Evolutionary conservation across 2,797 vertebrate species (phyloP).

Genomic region (Ptychobarbus kaznakovi): DNA sequence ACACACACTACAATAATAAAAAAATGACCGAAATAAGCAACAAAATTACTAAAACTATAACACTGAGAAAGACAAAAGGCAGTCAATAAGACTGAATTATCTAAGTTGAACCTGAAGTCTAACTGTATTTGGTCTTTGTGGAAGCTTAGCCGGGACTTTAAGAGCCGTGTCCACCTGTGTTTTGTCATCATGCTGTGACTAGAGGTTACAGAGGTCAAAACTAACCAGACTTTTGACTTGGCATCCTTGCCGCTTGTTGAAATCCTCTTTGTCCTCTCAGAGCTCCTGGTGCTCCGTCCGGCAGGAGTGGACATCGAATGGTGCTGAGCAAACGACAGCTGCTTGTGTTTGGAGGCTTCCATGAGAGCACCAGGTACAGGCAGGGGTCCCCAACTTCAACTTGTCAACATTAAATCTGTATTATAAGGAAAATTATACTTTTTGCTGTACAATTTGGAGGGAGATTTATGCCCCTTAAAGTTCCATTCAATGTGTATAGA

Average conservation of each 20-base stretch:
- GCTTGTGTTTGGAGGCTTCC: conserved; percentile 95
- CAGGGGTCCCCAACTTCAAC: not conserved
- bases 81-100: not conserved
- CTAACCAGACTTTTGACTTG: not conserved
- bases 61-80: not conserved
- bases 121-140: conserved; percentile 6
- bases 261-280: conserved; percentile 68
- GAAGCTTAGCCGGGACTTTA: conserved; percentile 7
- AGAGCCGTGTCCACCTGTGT: not conserved
- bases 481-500: not conserved
- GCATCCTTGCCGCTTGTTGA: not conserved
- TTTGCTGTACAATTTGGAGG: not conserved
- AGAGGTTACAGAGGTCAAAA: not conserved
- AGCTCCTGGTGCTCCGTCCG: conserved; percentile 87
- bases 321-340: conserved; percentile 89
- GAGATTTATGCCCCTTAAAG: not conserved
- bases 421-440: not conserved
- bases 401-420: not conserved
- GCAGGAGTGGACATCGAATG: conserved; percentile 94
- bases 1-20: no score
- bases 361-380: conserved; percentile 88
- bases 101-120: not conserved
- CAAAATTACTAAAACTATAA: not conserved
- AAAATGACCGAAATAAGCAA: no score
- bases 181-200: conserved; percentile 1